These are phyloP conservation scores for Gasteruption jaculator DNA, from an alignment of 2,888 invertebrate species.

Conservation along the genomic window DNA sequence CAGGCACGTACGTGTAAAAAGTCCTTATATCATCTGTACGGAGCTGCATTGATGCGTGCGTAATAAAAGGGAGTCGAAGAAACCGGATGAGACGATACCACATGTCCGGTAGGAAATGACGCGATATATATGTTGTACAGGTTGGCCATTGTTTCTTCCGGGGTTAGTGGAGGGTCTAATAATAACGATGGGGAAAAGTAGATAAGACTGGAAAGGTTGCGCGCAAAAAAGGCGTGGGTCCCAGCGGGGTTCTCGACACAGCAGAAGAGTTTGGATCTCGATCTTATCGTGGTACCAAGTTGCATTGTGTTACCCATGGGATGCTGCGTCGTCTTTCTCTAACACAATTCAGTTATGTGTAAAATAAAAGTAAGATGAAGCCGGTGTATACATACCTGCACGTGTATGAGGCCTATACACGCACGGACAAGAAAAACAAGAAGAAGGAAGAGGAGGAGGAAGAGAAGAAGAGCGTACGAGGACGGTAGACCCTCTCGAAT, in stretches of 20 bases:
- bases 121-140: slow-evolving; percentile 19
- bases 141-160: slow-evolving; percentile 28
- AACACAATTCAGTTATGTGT: too few relatives aligned
- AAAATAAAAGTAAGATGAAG: too few relatives aligned
- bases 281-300: slow-evolving; percentile 40
- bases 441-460: slow-evolving; percentile 3
- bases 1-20: background rate
- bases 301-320: slow-evolving; percentile 39
- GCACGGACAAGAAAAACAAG: background rate
- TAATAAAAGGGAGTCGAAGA: slow-evolving; percentile 19
- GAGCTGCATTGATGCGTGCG: slow-evolving; percentile 13
- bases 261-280: slow-evolving; percentile 39
- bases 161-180: slow-evolving; percentile 25
- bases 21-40: slow-evolving; percentile 10
- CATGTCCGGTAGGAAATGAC: slow-evolving; percentile 35
- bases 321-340: slow-evolving; percentile 21
- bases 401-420: background rate
- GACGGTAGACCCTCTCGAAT: slow-evolving; percentile 29
- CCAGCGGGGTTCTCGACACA: slow-evolving; percentile 42
- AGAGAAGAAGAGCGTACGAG: slow-evolving; percentile 9
- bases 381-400: slow-evolving; percentile 1
- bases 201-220: slow-evolving; percentile 25
- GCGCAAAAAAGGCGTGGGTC: slow-evolving; percentile 43
- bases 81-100: slow-evolving; percentile 15
- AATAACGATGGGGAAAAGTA: slow-evolving; percentile 24